Base-by-base conservation (phyloP, 1,140 invertebrate species). In the Chironomus tepperi region DNA sequence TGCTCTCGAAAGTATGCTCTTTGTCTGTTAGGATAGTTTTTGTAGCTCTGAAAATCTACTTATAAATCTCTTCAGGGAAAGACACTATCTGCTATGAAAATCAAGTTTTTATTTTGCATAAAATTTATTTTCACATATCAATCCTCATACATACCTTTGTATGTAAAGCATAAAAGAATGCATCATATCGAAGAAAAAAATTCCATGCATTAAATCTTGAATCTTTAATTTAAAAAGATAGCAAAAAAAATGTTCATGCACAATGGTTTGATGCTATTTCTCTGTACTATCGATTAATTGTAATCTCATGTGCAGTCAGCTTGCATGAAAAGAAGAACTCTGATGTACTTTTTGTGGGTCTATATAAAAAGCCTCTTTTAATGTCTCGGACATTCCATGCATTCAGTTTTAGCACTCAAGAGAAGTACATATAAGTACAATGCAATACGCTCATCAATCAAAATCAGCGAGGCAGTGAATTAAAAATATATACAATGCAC, bases 261-360 rank as follows among this genome's bases (percentile, higher is more conserved):
- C 24, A 34, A 34, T 34, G 24, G 24, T 34, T 34, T 34, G 24
- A 34, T 34, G 24, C 24, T 34, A 34, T 34, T 34, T 5, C 24
- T 57, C n/a, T 57, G 12, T n/a, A 57, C n/a, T 57, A 57, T 57
- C 47, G 47, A 57, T 57, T 57, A 57, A 57, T 57, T 57, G 47
- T 12, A 57, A 57, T 57, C 47, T 57, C 47, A 12, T 57, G 47
- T 57, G 47, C 47, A 57, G 47, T 15, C 47, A 57, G n/a, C 47
- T 57, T 57, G 43, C 43, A 47, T 10, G 43, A 10, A 47, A 57
- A 57, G 3, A 1, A 57, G 24, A 34, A 57, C 12, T 57, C 7
- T 15, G 12, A n/a, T 57, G 12, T 57, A 15, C n/a, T 57, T 57
- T 57, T 57, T 3, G n/a, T 15, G 3, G 12, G 47, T 57, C n/a